phyloP scores from a whole-genome alignment of 2,797 vertebrate genomes.

The Harpagifer antarcticus region DNA sequence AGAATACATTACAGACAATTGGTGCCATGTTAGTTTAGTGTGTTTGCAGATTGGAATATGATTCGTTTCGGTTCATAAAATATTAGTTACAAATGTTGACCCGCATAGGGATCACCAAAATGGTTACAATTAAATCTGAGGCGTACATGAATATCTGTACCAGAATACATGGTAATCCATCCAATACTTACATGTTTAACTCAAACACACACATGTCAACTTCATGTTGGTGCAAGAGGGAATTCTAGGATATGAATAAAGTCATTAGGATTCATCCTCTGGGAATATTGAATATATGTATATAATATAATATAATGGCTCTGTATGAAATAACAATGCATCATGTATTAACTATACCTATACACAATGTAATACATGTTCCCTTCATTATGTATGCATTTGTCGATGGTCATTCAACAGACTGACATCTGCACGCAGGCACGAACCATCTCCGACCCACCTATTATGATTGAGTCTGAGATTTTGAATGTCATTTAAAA shows the following conservation, averaged over 20 bases:
- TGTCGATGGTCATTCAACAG: no score
- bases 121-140: background rate
- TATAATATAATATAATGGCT: no score
- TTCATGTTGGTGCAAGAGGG: background rate
- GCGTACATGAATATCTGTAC: background rate
- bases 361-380: no score
- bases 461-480: no score
- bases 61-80: background rate
- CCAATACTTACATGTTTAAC: background rate
- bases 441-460: no score
- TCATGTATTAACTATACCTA: no score
- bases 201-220: background rate
- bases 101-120: background rate
- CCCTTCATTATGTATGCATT: no score
- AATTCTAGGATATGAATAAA: no score
- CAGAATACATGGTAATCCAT: background rate
- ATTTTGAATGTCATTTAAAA: no score
- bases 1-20: slow-evolving; percentile 1
- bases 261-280: background rate
- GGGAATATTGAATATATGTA: background rate
- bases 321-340: no score
- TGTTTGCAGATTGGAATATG: background rate
- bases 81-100: background rate
- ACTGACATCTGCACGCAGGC: no score
- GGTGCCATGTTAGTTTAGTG: background rate